Conservation (phyloP, 1,140 invertebrate species). For the Pogonognathellus flavescens region DNA sequence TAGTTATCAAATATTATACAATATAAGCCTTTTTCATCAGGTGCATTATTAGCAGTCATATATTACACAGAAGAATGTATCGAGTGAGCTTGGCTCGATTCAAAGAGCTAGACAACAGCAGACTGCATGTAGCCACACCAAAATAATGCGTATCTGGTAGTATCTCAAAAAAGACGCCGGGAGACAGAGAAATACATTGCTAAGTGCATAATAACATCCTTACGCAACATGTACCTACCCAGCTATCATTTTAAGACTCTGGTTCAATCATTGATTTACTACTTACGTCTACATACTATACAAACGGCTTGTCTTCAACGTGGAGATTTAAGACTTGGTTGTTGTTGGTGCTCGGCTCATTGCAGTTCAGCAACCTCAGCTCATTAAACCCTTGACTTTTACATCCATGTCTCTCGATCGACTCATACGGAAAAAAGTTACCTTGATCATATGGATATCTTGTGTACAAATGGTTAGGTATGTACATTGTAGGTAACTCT, state of each 20-base stretch:
- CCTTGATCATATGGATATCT: conserved; percentile 1
- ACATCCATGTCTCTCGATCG: neutral
- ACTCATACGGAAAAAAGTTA: conserved; percentile 25
- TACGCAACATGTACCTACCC: neutral
- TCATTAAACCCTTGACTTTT: conserved; percentile 15
- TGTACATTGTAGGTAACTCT: no score
- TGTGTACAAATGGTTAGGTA: no score
- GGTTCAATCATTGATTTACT: conserved; percentile 7
- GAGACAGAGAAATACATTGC: no score
- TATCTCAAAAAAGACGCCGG: no score
- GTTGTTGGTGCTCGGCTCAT: neutral
- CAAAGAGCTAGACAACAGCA: no score
- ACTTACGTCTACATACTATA: conserved; percentile 19
- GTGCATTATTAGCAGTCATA: no score
- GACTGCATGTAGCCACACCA: no score
- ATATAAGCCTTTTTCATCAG: no score
- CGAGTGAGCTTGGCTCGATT: no score
- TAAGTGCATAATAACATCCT: neutral
- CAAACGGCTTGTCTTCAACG: neutral
- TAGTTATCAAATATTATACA: no score
- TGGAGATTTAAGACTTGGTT: conserved; percentile 11
- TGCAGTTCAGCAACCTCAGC: conserved; percentile 32
- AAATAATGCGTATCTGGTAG: no score
- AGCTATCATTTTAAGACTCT: neutral
- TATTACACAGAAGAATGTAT: no score